A percentile compares a stretch with the other conserved stretches of the same genome.
Evolutionary conservation across 2,888 invertebrate species (phyloP).

Genomic region (Syritta pipiens): DNA sequence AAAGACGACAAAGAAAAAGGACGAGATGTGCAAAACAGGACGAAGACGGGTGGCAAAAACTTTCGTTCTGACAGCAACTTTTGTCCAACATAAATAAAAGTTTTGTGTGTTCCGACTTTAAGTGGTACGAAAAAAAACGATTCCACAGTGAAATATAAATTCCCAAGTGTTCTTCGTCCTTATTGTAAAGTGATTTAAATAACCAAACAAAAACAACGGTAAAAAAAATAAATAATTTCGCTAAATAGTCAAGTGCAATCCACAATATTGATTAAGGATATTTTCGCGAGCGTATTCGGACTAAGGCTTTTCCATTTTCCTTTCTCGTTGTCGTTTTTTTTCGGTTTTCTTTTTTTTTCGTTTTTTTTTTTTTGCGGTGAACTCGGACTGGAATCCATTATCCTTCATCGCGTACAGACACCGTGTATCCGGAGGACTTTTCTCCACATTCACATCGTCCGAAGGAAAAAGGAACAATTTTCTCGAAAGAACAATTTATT

Average conservation of each 20-base stretch:
- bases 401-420: conserved; percentile 67
- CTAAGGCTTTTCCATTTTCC: conserved; percentile 18
- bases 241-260: conserved; percentile 60
- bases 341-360: conserved; percentile 34
- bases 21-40: conserved; percentile 67
- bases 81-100: conserved; percentile 79
- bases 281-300: conserved; percentile 65
- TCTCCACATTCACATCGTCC: conserved; percentile 1
- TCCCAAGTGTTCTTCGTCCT: conserved; percentile 32
- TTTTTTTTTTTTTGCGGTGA: conserved; percentile 20
- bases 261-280: conserved; percentile 65
- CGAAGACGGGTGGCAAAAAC: conserved; percentile 74
- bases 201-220: conserved; percentile 14
- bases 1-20: conserved; percentile 68
- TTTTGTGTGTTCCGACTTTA: conserved; percentile 78
- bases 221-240: conserved; percentile 19
- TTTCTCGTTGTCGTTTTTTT: conserved; percentile 15
- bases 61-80: conserved; percentile 76
- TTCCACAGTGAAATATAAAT: conserved; percentile 46
- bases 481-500: conserved; percentile 12
- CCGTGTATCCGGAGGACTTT: conserved; percentile 52
- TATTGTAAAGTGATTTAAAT: conserved; percentile 17
- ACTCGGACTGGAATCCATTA: conserved; percentile 58
- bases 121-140: conserved; percentile 57
- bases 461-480: background rate